These are phyloP conservation scores for Polypedilum pembai DNA, from an alignment of 1,140 invertebrate genomes.

Conservation along the genomic window DNA sequence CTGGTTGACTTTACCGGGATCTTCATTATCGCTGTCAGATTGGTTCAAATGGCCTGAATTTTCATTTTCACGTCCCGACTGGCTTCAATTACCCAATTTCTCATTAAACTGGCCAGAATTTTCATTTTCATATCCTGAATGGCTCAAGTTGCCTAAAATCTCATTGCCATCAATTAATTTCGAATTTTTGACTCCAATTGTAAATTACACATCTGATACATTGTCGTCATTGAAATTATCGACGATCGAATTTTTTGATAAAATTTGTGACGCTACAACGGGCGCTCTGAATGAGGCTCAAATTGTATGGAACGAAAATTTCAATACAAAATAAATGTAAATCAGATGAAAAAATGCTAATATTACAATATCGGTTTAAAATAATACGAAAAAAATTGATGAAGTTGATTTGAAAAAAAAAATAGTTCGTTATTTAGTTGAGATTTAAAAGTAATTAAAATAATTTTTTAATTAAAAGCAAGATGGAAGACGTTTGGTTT, in stretches of 20 bases:
- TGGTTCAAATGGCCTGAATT: neutral
- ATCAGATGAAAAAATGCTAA: neutral
- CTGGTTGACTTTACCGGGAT: too few species aligned
- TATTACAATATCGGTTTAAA: neutral
- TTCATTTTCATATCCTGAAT: neutral
- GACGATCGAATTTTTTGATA: neutral
- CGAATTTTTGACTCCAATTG: neutral
- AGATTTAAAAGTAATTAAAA: neutral
- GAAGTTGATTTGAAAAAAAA: neutral
- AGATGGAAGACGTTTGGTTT: neutral
- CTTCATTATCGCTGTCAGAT: neutral
- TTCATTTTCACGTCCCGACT: neutral
- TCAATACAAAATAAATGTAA: neutral
- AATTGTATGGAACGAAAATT: constrained; percentile 25
- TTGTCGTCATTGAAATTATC: neutral
- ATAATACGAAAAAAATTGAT: neutral
- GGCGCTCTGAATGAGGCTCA: neutral
- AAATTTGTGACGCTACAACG: neutral
- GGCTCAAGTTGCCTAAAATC: neutral
- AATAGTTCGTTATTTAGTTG: neutral
- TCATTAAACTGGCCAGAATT: neutral
- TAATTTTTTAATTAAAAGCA: neutral
- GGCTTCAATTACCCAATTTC: neutral
- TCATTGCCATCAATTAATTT: constrained; percentile 5
- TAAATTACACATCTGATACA: neutral